These are phyloP conservation scores for Lepas anatifera DNA, from an alignment of 2,888 invertebrate species.

Conservation along the genomic window DNA sequence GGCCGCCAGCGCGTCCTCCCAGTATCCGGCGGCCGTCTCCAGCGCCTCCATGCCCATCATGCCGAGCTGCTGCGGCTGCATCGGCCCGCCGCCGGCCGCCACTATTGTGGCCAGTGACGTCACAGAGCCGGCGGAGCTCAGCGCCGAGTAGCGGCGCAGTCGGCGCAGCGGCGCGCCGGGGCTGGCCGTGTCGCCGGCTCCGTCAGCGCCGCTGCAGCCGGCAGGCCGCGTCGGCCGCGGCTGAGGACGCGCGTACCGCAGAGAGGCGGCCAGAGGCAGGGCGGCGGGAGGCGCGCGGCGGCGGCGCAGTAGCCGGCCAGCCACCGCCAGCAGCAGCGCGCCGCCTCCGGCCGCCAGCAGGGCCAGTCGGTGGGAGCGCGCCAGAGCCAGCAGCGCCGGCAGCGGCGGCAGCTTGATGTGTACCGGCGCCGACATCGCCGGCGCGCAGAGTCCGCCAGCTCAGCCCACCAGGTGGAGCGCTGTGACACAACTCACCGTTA, in stretches of 20 bases:
- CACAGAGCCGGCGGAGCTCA: background rate
- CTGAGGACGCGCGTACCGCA: background rate
- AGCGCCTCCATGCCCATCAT: constrained; percentile 71
- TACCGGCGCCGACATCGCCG: too few relatives aligned
- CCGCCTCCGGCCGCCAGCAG: background rate
- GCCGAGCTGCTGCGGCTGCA: constrained; percentile 6
- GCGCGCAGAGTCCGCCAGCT: too few relatives aligned
- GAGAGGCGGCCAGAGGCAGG: background rate
- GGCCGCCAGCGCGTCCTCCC: constrained; percentile 85
- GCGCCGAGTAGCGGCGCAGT: background rate
- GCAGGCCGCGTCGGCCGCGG: background rate
- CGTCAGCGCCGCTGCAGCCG: background rate
- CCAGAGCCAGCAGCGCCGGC: background rate
- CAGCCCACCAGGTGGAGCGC: too few relatives aligned
- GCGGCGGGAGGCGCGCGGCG: background rate
- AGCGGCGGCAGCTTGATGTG: too few relatives aligned
- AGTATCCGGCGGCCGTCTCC: constrained; percentile 80
- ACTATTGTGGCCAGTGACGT: background rate
- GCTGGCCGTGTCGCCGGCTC: background rate
- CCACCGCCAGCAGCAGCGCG: background rate
- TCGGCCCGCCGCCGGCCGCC: background rate
- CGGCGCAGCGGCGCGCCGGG: background rate
- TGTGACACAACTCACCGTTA: too few relatives aligned
- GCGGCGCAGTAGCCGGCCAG: background rate
- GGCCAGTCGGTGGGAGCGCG: background rate